Evolutionary conservation across 2,113 vertebrate species (phyloP), one percentile per base, ranked within the genome.

Genomic region (Eulacestoma nigropectus): DNA sequence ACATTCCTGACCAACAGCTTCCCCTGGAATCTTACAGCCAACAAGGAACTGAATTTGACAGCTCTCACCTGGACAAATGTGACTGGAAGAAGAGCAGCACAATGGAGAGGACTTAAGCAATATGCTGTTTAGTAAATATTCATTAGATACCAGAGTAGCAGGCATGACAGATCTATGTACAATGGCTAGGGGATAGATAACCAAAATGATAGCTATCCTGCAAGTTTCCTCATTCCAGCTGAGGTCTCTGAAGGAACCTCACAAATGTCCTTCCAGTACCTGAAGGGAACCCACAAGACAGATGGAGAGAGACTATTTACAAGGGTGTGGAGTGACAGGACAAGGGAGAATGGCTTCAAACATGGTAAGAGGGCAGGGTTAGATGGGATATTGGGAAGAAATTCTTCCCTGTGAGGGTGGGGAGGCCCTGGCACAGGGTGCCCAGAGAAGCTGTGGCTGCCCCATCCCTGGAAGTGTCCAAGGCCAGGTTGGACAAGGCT

Each of bases 401-500:
- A 47, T 47, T 16, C 2, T 21, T 35, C 47, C 9, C 47, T 75
- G 33, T 3, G 78, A 75, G 39, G 20, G 47, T 26, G 62, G 26
- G 0, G 1, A 81, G 44, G 37, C 42, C 44, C 67, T 44, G 59
- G 57, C 37, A 81, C 32, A 57, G 50, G 57, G 0, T 72, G 8
- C 11, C 27, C 46, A 82, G 29, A 41, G 46, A 10, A 47, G 63
- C 55, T 83, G 63, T 47, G 41, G 55, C n/a, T 76, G 70, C 12
- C 11, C 25, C 47, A 47, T 30, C 25, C 16, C n/a, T 76, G 47
- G 15, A 0, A 55, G 21, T 4, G 26, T 11, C 4, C 55, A 32
- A 69, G 41, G 41, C 16, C 62, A 62, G n/a, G n/a, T 0, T 83
- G 62, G 46, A 53, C 0, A 0, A 4, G 14, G 21, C 39, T 68